Conservation (phyloP, 2,113 vertebrate genomes). For the Mus musculus region GRCm39 chr2:161769501-161770000, state of each 20-base stretch:
- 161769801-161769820: background rate
- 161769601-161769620: constrained; percentile 96
- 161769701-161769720: constrained; percentile 51
- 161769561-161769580: constrained; percentile 97
- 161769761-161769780: background rate
- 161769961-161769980: background rate
- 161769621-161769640: constrained; percentile 97
- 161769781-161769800: background rate
- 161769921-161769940: background rate
- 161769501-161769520: constrained; percentile 96
- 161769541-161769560: constrained; percentile 94
- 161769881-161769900: background rate
- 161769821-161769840: background rate
- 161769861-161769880: background rate
- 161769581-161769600: constrained; percentile 99
- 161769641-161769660: constrained; percentile 96
- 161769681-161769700: constrained; percentile 97
- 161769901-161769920: background rate
- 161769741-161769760: accelerated
- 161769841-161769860: background rate
- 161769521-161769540: constrained; percentile 96
- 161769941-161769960: background rate
- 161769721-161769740: background rate
- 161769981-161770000: background rate
- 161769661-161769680: constrained; percentile 96